Percentiles rank a stretch among this genome's conserved stretches.
phyloP scores from a whole-genome alignment of 2,113 vertebrate species.

The Cheirogaleus medius region DNA sequence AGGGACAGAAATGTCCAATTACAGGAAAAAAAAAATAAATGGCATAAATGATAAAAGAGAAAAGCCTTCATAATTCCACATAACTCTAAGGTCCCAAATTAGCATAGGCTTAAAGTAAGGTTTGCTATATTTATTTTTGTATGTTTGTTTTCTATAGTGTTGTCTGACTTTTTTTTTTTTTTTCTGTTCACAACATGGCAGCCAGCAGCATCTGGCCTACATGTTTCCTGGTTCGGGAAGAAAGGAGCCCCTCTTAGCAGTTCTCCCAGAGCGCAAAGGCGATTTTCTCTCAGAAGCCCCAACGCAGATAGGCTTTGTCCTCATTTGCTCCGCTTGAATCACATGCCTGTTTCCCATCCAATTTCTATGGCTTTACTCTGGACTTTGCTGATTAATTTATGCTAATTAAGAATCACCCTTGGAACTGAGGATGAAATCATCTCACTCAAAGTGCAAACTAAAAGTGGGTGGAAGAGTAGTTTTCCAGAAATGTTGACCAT shows the following conservation, averaged over 20 bases:
- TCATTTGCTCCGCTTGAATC: neutral
- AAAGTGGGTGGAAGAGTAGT: neutral
- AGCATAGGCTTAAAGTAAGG: neutral
- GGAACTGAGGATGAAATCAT: neutral
- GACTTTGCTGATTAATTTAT: neutral
- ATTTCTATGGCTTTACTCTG: neutral
- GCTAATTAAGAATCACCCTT: neutral
- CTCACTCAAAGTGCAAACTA: neutral
- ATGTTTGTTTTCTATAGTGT: neutral
- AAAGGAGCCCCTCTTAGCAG: neutral
- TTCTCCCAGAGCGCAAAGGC: neutral
- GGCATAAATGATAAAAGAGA: neutral
- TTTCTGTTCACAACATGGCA: neutral
- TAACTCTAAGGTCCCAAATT: neutral
- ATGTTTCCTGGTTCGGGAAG: neutral
- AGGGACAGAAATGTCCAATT: neutral
- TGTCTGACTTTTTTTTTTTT: neutral
- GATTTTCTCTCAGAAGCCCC: neutral
- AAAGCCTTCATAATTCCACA: neutral
- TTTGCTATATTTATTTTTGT: neutral
- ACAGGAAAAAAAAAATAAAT: neutral
- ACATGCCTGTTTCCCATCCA: neutral
- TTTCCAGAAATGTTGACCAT: neutral
- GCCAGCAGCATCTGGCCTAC: neutral
- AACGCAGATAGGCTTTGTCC: neutral